Evolutionary conservation across 2,113 vertebrate species (phyloP).

Genomic region (Tinamus guttatus): DNA sequence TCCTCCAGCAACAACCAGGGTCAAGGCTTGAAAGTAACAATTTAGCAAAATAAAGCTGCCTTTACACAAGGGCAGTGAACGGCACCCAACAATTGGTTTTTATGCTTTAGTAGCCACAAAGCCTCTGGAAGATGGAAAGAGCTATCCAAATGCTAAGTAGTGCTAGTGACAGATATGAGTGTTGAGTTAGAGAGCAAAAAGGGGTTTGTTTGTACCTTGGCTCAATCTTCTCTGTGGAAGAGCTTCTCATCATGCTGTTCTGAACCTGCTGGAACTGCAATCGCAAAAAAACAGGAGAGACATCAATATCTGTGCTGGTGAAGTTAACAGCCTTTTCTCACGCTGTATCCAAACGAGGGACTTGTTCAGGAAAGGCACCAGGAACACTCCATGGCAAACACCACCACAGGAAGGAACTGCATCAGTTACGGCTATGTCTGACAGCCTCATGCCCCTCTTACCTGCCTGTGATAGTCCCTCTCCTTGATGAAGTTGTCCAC

Average conservation of each 20-base stretch:
- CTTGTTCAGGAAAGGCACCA: neutral
- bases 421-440: neutral
- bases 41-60: conserved; percentile 15
- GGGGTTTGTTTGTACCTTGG: conserved; percentile 83
- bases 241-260: conserved; percentile 92
- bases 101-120: neutral
- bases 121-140: neutral
- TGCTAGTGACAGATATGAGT: neutral
- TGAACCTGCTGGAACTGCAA: conserved; percentile 95
- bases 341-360: neutral
- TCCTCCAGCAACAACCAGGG: neutral
- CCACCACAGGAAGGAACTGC: neutral
- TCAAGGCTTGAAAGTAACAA: neutral
- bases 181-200: neutral
- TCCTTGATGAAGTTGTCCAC: conserved; percentile 95
- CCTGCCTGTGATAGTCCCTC: conserved; percentile 93
- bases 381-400: neutral
- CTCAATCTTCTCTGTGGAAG: conserved; percentile 89
- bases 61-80: neutral
- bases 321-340: neutral
- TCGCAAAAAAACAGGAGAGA: neutral
- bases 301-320: neutral
- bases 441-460: conserved; percentile 25
- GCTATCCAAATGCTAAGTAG: conserved; percentile 32
- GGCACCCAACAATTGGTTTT: neutral